Evolutionary conservation across 2,797 vertebrate genomes (phyloP), one percentile per base, ranked within the genome.

Genomic region (Characodon lateralis): DNA sequence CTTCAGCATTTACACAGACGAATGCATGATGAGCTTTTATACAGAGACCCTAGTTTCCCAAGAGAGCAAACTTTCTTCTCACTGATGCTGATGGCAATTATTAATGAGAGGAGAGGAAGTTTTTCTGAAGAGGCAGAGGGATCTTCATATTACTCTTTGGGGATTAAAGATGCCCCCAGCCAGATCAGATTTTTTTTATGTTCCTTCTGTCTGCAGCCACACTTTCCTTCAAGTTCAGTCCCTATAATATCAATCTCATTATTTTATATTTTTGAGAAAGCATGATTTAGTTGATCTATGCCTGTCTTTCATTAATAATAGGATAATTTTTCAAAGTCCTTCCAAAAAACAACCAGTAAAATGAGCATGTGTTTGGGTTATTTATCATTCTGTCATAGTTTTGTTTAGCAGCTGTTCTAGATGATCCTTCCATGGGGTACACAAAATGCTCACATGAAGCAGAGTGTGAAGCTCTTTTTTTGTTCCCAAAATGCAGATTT

Each of bases 51-150:
- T 46, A 39, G 39, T 63, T 83, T 77, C 55, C 74, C 55, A 70
- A 73, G 65, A 80, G 68, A 79, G 50, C 55, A 48, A 86, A 77
- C 65, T 84, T 86, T 85, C 74, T 76, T 80, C 77, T 78, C 46
- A 70, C 26, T 68, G 59, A 16, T 10, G 53, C 84, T 87, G 83
- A 77, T 3, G 59, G 79, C 84, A 76, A 76, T 87, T 77, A 89
- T 86, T 77, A 80, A 75, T 73, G 12, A 55, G 75, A 74, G 28
- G 77, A 84, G 65, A 75, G n/a, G 24, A 83, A 51, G 66, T 77
- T 78, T 78, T 77, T 82, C 55, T 56, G 24, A 83, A 71, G 39
- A 78, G 31, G 77, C 24, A 50, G 56, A 41, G 76, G 68, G 70
- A 48, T 26, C 48, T 35, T 77, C 39, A 75, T 79, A 78, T 79